These are phyloP conservation scores for Pegea sp. DNA, from an alignment of 23 tunicate genomes.

Conservation along the genomic window DNA sequence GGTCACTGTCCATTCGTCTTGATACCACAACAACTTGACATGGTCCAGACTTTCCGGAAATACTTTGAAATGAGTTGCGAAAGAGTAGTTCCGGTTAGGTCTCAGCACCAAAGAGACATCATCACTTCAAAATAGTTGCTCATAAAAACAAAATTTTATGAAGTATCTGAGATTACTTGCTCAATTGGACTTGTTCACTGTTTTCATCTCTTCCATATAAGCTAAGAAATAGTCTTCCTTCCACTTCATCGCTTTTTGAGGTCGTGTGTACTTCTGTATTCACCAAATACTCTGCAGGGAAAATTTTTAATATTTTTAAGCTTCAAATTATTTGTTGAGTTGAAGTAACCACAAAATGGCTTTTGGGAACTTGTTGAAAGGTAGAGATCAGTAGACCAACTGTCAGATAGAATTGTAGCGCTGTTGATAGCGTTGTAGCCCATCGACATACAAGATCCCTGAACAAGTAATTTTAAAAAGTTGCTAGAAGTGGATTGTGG, in stretches of 20 bases:
- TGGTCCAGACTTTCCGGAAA: conserved; percentile 31
- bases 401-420: too few species aligned
- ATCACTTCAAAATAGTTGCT: conserved; percentile 5
- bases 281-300: conserved; percentile 30
- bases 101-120: conserved; percentile 11
- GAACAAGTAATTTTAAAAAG: too few species aligned
- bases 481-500: too few species aligned
- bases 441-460: conserved; percentile 40
- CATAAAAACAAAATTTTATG: background rate
- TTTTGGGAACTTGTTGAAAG: conserved; percentile 7
- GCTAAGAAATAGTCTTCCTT: conserved; percentile 36
- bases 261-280: conserved; percentile 27
- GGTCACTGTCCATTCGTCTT: conserved; percentile 31
- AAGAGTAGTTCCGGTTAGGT: conserved; percentile 17
- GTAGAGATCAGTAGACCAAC: conserved; percentile 13
- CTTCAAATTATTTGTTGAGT: too few species aligned
- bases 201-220: conserved; percentile 19
- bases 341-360: conserved; percentile 85
- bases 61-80: conserved; percentile 15
- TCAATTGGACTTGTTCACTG: conserved; percentile 30
- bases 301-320: too few species aligned
- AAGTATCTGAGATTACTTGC: conserved; percentile 15
- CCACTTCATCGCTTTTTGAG: conserved; percentile 9
- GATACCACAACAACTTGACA: conserved; percentile 59
- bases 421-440: conserved; percentile 26